Conservation (phyloP, 2,113 vertebrate species). For the Climacteris rufus region DNA sequence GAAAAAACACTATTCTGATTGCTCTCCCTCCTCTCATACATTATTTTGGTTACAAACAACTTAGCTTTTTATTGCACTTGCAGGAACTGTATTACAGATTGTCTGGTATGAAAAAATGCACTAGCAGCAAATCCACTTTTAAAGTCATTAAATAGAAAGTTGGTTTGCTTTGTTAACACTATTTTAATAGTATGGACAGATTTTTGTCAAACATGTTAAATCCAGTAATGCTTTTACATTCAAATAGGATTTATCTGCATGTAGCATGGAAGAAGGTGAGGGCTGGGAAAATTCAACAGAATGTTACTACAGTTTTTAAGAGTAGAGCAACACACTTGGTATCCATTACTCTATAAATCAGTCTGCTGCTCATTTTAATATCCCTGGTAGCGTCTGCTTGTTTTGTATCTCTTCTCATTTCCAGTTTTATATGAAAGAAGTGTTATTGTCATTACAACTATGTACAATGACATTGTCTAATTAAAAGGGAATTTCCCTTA, state of each 20-base stretch:
- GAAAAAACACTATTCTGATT: background rate
- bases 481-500: background rate
- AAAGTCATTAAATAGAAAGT: background rate
- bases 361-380: background rate
- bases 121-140: background rate
- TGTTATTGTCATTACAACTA: background rate
- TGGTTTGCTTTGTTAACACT: background rate
- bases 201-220: background rate
- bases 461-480: background rate
- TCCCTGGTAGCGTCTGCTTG: background rate
- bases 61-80: background rate
- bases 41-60: background rate
- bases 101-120: background rate
- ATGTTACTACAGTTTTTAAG: background rate
- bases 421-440: background rate
- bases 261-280: background rate
- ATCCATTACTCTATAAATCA: background rate
- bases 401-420: background rate
- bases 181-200: background rate
- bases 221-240: background rate
- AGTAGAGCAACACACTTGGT: background rate
- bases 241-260: background rate
- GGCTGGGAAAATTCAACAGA: background rate
- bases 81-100: background rate
- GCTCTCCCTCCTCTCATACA: background rate